These are phyloP conservation scores for Pogonocherus hispidulus DNA, from an alignment of 2,888 invertebrate species.

Conservation along the genomic window DNA sequence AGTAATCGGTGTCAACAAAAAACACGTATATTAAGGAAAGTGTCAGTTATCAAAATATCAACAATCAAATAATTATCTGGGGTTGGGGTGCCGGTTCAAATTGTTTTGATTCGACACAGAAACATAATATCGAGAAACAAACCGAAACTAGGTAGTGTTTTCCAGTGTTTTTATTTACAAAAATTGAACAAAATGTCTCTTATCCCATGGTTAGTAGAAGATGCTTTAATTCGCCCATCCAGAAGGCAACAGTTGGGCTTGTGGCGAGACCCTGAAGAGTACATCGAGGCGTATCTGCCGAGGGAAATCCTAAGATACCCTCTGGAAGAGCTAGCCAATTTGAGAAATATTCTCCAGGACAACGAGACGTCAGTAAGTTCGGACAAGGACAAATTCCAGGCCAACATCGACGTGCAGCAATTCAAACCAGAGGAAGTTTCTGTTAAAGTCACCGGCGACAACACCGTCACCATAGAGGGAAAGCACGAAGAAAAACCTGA, in stretches of 20 bases:
- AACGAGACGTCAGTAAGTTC: conserved; percentile 48
- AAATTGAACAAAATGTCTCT: conserved; percentile 1
- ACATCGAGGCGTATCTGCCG: neutral
- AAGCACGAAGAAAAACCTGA: conserved; percentile 84
- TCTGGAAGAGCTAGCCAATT: neutral
- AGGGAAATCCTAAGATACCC: neutral
- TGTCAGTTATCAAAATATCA: too few species aligned
- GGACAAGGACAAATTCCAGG: conserved; percentile 80
- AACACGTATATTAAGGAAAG: too few species aligned
- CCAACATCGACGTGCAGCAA: conserved; percentile 81
- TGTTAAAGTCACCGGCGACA: conserved; percentile 78
- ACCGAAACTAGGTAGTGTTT: neutral
- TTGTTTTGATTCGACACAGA: too few species aligned
- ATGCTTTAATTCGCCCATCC: neutral
- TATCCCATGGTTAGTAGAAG: conserved; percentile 8
- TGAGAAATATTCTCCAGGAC: conserved; percentile 17
- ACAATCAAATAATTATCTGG: too few species aligned
- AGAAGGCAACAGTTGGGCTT: neutral
- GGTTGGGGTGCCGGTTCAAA: too few species aligned
- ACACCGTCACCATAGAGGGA: conserved; percentile 79
- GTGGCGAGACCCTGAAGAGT: conserved; percentile 5
- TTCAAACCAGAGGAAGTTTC: conserved; percentile 84
- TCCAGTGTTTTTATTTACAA: neutral
- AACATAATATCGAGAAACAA: too few species aligned
- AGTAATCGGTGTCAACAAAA: too few species aligned